A percentile compares a stretch with the other conserved stretches of the same genome.
Conservation (phyloP, 2,797 vertebrate genomes). For the Cynodonichthys magdalenae region DNA sequence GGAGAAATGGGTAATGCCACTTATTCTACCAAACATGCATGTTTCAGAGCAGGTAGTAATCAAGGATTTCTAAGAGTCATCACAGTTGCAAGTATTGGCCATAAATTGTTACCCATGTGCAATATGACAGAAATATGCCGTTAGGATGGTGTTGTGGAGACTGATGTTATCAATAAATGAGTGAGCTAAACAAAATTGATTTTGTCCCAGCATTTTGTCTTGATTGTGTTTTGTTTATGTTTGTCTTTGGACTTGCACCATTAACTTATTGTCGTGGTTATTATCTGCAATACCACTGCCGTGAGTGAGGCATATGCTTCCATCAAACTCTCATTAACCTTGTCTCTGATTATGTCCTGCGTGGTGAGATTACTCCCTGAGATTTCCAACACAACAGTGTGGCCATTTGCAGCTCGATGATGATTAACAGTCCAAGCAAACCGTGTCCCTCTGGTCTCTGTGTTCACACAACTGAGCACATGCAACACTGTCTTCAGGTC, state of each 20-base stretch:
- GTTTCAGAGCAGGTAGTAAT: slow-evolving; percentile 48
- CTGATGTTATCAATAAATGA: slow-evolving; percentile 44
- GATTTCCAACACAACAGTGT: slow-evolving; percentile 63
- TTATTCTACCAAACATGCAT: slow-evolving; percentile 63
- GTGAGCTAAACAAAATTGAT: slow-evolving; percentile 55
- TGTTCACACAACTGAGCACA: slow-evolving; percentile 41
- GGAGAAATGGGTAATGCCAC: slow-evolving; percentile 46
- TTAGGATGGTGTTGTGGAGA: slow-evolving; percentile 15
- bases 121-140: slow-evolving; percentile 20
- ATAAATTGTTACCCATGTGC: slow-evolving; percentile 28
- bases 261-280: slow-evolving; percentile 71
- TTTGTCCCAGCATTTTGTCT: slow-evolving; percentile 58
- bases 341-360: slow-evolving; percentile 78
- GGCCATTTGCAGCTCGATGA: slow-evolving; percentile 71
- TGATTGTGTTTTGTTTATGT: slow-evolving; percentile 74
- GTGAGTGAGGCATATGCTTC: slow-evolving; percentile 76
- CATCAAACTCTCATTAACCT: slow-evolving; percentile 84
- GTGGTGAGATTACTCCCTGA: slow-evolving; percentile 65
- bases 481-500: slow-evolving; percentile 35
- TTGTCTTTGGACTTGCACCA: slow-evolving; percentile 71
- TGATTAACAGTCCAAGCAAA: slow-evolving; percentile 76
- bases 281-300: slow-evolving; percentile 59
- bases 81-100: slow-evolving; percentile 12
- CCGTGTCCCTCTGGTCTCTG: slow-evolving; percentile 53
- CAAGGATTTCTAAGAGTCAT: slow-evolving; percentile 32